Evolutionary conservation across 1,140 invertebrate species (phyloP).

Genomic region (Wiebesia pumilae): DNA sequence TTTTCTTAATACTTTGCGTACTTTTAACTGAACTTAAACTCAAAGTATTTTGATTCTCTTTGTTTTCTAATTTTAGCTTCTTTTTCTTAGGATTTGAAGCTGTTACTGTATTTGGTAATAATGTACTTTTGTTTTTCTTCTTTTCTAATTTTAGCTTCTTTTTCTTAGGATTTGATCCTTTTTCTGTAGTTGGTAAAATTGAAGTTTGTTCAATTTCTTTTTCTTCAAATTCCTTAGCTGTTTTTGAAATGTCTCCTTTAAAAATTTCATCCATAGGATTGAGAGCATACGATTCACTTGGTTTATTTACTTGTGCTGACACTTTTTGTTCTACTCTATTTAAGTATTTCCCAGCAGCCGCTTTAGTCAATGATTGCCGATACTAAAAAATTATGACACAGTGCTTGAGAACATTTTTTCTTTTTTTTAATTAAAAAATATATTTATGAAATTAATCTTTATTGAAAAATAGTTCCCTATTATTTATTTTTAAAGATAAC

Average conservation of each 20-base stretch:
- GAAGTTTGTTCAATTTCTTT: constrained; percentile 42
- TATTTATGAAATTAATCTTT: neutral
- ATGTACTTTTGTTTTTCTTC: constrained; percentile 61
- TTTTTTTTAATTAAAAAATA: neutral
- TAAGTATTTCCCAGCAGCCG: constrained; percentile 85
- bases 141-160: neutral
- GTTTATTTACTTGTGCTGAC: constrained; percentile 81
- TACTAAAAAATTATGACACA: constrained; percentile 72
- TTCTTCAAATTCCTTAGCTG: constrained; percentile 64
- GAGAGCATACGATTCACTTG: constrained; percentile 81
- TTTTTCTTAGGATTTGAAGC: neutral
- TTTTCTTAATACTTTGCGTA: too few species aligned
- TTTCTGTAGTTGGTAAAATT: neutral
- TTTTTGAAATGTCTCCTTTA: constrained; percentile 75
- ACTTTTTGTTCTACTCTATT: constrained; percentile 87
- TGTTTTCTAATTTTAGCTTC: constrained; percentile 40
- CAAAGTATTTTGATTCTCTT: constrained; percentile 59
- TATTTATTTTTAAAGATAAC: neutral
- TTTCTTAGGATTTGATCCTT: neutral
- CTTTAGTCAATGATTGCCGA: constrained; percentile 81
- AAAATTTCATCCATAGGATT: constrained; percentile 82
- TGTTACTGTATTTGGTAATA: constrained; percentile 49
- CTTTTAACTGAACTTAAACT: too few species aligned
- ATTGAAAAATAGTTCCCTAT: neutral
- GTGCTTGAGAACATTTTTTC: neutral